Evolutionary conservation across 2,113 vertebrate genomes (phyloP), one percentile per base, ranked within the genome.

Genomic region (Gobio gobio): DNA sequence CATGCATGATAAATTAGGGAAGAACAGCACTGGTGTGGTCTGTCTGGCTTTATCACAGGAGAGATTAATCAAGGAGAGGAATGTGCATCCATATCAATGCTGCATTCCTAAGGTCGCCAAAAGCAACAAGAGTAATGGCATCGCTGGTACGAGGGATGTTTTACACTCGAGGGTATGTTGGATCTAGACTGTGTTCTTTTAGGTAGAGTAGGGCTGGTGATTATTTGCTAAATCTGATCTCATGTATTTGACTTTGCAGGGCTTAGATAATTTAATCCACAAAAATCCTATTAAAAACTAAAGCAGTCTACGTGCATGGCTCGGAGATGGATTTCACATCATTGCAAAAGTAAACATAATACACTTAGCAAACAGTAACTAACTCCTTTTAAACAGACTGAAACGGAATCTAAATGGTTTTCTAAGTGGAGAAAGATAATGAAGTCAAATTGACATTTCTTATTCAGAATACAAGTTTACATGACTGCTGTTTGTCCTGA

Each of bases 21-120:
- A 61, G 76, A n/a, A 26, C 10, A 22, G 24, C 63, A 45, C 40
- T 74, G 22, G 43, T 85, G 66, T 51, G 56, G 66, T 61, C 64
- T 22, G 77, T 56, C 85, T 66, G 56, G 29, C 40, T 64, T 81
- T 66, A 76, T 82, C 70, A 36, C 22, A 8, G 70, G 59, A 61
- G 70, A 86, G 56, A 86, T 82, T 75, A 43, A 73, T 82, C 70
- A 76, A 76, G 7, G 58, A 82, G 45, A 82, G 85, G 78, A 86
- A 85, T 85, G 84, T 74, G 51, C 43, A 72, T 74, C 36, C 56
- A 20, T 85, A 78, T 81, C 77, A 63, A 26, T 54, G 40, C 12
- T 26, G 14, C 51, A 85, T 85, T 81, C 78, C 68, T 74, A n/a
- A 63, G 66, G n/a, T 73, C 26, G 84, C 84, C 64, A 80, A 86